A percentile compares a stretch with the other conserved stretches of the same genome.
These are phyloP conservation scores for Chrysopilus asiliformis DNA, from an alignment of 2,888 invertebrate genomes.

Conservation along the genomic window DNA sequence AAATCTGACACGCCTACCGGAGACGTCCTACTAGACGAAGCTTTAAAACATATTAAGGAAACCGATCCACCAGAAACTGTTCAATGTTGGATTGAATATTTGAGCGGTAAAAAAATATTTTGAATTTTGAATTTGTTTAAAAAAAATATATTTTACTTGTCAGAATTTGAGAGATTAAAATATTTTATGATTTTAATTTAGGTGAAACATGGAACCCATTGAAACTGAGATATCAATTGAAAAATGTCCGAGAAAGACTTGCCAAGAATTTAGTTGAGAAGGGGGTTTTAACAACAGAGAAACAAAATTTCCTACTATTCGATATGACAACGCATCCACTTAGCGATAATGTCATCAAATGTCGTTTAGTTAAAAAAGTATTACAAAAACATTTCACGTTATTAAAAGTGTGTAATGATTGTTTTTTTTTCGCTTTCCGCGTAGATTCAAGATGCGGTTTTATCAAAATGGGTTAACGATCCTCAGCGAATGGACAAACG, in stretches of 20 bases:
- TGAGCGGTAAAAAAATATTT: constrained; percentile 61
- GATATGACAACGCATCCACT: constrained; percentile 99
- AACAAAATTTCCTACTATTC: constrained; percentile 97
- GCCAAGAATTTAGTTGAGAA: constrained; percentile 99
- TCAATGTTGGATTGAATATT: constrained; percentile 98
- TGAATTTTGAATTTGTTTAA: no score
- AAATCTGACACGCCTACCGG: constrained; percentile 90
- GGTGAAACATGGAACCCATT: constrained; percentile 99
- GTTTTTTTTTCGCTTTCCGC: constrained; percentile 7
- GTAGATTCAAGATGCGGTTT: constrained; percentile 91
- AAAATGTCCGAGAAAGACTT: constrained; percentile 96
- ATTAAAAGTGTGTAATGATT: constrained; percentile 16
- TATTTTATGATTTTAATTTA: constrained; percentile 27
- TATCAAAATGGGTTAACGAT: constrained; percentile 94
- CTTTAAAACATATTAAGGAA: constrained; percentile 94
- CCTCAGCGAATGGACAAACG: constrained; percentile 95
- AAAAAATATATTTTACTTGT: constrained; percentile 5
- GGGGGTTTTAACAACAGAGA: constrained; percentile 96
- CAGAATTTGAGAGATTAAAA: constrained; percentile 3
- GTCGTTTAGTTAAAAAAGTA: constrained; percentile 94
- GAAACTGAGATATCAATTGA: constrained; percentile 92
- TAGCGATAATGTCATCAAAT: constrained; percentile 88
- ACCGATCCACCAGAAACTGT: constrained; percentile 95
- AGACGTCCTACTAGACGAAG: constrained; percentile 89
- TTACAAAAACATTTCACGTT: no score